These are phyloP conservation scores for Nomada lathburiana DNA, from an alignment of 2,888 invertebrate genomes.

Conservation along the genomic window DNA sequence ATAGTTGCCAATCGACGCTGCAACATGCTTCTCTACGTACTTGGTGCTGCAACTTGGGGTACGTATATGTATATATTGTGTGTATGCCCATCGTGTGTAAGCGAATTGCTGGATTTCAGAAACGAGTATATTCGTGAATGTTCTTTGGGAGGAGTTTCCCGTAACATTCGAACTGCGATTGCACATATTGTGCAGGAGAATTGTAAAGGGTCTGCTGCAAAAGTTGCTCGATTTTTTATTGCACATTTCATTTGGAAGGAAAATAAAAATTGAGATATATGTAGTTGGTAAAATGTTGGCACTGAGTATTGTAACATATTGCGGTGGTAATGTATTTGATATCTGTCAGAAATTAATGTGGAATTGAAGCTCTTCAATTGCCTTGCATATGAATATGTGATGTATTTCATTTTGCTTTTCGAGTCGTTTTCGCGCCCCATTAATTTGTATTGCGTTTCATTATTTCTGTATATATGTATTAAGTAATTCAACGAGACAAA, in stretches of 20 bases:
- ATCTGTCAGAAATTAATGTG: too few species aligned
- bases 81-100: not conserved
- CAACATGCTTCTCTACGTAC: not conserved
- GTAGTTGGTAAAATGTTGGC: not conserved
- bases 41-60: not conserved
- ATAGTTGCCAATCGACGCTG: not conserved
- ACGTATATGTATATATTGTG: too few species aligned
- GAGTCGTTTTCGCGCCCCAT: too few species aligned
- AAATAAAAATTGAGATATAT: not conserved
- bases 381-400: too few species aligned
- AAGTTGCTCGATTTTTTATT: not conserved
- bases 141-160: slow-evolving; percentile 6
- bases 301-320: too few species aligned
- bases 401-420: too few species aligned
- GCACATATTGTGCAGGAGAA: not conserved
- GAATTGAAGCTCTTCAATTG: too few species aligned
- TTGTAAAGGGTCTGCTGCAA: not conserved
- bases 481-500: too few species aligned
- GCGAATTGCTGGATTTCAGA: not conserved
- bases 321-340: too few species aligned
- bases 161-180: not conserved
- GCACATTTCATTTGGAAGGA: not conserved
- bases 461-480: too few species aligned
- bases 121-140: not conserved
- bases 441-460: too few species aligned